A percentile compares a stretch with the other conserved stretches of the same genome.
phyloP scores from a whole-genome alignment of 2,113 vertebrate species.

The Nicator chloris region DNA sequence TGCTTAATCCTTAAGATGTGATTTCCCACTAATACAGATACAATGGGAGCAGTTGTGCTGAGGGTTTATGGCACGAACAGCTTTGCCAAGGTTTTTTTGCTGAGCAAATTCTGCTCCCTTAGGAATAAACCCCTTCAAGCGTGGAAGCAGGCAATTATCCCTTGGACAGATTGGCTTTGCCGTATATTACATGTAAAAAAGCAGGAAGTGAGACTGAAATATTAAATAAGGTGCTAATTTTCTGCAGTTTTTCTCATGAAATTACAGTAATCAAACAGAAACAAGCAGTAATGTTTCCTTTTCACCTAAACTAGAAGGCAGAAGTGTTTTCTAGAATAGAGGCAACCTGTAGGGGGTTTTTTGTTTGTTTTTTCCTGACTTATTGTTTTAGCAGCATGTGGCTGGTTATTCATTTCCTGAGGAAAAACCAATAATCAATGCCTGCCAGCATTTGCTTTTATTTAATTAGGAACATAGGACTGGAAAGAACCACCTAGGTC shows the following conservation, averaged over 20 bases:
- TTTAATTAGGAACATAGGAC: constrained; percentile 4
- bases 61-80: not conserved
- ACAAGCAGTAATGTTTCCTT: not conserved
- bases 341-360: not conserved
- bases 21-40: not conserved
- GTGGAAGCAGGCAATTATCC: not conserved
- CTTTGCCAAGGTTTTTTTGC: not conserved
- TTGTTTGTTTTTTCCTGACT: not conserved
- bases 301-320: not conserved
- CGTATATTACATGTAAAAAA: not conserved
- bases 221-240: not conserved
- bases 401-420: constrained; percentile 47
- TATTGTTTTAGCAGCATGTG: constrained; percentile 59
- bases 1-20: not conserved
- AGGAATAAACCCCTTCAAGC: not conserved
- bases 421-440: constrained; percentile 49
- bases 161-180: not conserved
- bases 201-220: not conserved
- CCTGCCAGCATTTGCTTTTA: not conserved
- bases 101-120: not conserved
- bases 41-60: not conserved
- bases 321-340: constrained; percentile 36
- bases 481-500: not conserved
- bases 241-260: not conserved
- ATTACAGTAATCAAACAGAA: not conserved